Evolutionary conservation across 2,888 invertebrate genomes (phyloP).

Genomic region (Sphaeridia pumilis): DNA sequence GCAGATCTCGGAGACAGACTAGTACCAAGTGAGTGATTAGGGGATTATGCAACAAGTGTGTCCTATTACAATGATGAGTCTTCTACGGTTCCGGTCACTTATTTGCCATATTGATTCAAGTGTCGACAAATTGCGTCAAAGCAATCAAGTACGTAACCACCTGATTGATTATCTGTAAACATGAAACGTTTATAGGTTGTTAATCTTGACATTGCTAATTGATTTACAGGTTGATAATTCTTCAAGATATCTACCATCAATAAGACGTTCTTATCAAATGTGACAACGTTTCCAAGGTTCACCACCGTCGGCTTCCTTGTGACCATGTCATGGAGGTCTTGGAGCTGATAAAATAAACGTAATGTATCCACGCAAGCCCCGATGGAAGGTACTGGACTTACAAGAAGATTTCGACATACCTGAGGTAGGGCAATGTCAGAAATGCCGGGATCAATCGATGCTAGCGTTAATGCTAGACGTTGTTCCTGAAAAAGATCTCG

Average conservation of each 20-base stretch:
- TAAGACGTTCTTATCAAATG: not conserved
- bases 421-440: not conserved
- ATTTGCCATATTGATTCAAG: too few relatives aligned
- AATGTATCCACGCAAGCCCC: not conserved
- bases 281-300: not conserved
- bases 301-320: not conserved
- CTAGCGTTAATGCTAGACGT: not conserved
- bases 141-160: not conserved
- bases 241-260: constrained; percentile 2
- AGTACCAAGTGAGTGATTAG: too few relatives aligned
- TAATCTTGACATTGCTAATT: too few relatives aligned
- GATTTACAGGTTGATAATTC: too few relatives aligned
- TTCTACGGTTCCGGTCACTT: too few relatives aligned
- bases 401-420: too few relatives aligned
- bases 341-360: not conserved
- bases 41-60: too few relatives aligned
- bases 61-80: too few relatives aligned
- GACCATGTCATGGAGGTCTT: not conserved
- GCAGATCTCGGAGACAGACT: too few relatives aligned
- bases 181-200: too few relatives aligned
- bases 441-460: not conserved
- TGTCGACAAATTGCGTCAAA: not conserved
- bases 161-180: not conserved
- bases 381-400: too few relatives aligned
- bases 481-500: not conserved